Evolutionary conservation across 1,140 invertebrate genomes (phyloP), one percentile per base, ranked within the genome.

Genomic region (Drosophila tristis): DNA sequence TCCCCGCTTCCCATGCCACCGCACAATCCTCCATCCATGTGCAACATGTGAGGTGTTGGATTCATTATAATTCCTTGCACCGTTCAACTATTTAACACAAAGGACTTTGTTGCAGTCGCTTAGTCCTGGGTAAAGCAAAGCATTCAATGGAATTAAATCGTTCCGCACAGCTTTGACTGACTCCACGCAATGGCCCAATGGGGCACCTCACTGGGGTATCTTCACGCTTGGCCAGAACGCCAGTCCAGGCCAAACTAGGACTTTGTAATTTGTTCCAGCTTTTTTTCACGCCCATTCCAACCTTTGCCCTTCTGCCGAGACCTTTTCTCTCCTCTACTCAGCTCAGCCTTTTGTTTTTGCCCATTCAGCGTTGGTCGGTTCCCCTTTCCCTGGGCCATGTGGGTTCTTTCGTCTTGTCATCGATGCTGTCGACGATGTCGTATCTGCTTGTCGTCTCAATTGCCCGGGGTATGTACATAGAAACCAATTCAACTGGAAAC

Each of bases 401-500:
- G 74, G 45, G 39, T 13, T 39, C 35, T 13, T 49, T 20, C 58
- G 35, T 20, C 35, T 59, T 59, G 63, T 59, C 77, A 59, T 56
- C 55, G 55, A 45, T 55, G 50, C 45, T 25, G 50, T 56, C 55
- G 55, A 49, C 50, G 58, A 23, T 44, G 45, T 31, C 51, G 35
- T 44, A 45, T 70, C 51, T 62, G 77, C 51, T 51, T 72, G 67
- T 57, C 20, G 54, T 56, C 43, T 47, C 42, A 29, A 72, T 61
- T 64, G 71, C 50, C 70, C n/a, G 13, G 56, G 62, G 67, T 35
- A 64, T 61, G 75, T 25, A 25, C 23, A 4, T 72, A 58, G 67
- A 72, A 78, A 71, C 54, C 80, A 72, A 86, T 81, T 86, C 74
- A 81, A 78, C 57, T 87, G 82, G 61, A 80, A 86, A 68, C 67